Evolutionary conservation across 2,888 invertebrate genomes (phyloP).

Genomic region (Cephus rjabovi): DNA sequence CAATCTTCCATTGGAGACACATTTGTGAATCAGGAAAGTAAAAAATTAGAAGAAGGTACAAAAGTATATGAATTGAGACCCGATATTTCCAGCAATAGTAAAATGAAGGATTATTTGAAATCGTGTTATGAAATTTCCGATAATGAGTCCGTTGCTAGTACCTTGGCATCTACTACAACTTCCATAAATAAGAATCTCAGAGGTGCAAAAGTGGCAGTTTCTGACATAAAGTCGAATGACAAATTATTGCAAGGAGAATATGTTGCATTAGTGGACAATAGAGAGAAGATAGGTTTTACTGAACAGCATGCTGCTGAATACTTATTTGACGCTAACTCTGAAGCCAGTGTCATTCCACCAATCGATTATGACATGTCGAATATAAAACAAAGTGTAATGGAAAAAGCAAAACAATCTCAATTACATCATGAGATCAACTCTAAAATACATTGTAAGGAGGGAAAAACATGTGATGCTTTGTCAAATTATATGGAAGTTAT

Average conservation of each 20-base stretch:
- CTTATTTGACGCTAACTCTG: not conserved
- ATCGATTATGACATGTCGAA: not conserved
- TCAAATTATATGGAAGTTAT: not conserved
- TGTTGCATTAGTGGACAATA: not conserved
- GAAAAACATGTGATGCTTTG: not conserved
- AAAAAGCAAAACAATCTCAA: not conserved
- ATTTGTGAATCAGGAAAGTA: not conserved
- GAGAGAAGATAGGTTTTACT: not conserved
- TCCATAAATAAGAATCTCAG: not conserved
- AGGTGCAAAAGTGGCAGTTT: not conserved
- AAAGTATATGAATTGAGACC: not conserved
- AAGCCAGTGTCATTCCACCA: not conserved
- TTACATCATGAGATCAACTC: not conserved
- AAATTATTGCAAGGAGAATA: not conserved
- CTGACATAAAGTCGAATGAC: not conserved
- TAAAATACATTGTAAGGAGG: not conserved
- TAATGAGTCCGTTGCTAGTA: not conserved
- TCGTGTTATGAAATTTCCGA: not conserved
- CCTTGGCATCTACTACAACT: not conserved
- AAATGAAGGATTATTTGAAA: not conserved
- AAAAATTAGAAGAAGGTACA: not conserved
- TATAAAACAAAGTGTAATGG: not conserved
- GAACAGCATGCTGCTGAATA: not conserved
- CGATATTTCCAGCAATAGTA: not conserved
- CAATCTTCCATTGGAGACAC: constrained; percentile 54